Evolutionary conservation across 2,113 vertebrate genomes (phyloP).

Genomic region (Nothocercus julius): DNA sequence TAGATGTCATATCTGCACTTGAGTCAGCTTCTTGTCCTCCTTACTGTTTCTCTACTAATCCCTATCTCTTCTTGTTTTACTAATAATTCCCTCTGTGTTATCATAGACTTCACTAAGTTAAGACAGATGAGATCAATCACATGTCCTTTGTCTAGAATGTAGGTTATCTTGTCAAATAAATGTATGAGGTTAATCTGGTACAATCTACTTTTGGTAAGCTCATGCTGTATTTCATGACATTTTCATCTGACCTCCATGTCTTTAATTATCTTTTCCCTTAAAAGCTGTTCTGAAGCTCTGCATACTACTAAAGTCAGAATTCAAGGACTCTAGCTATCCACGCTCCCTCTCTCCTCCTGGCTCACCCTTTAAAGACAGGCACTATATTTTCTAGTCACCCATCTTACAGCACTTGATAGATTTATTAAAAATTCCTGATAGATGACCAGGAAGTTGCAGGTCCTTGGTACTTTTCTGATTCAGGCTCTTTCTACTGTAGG

Average conservation of each 20-base stretch:
- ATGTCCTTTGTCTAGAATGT: constrained; percentile 39
- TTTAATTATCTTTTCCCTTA: constrained; percentile 40
- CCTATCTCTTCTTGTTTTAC: constrained; percentile 10
- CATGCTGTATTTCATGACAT: constrained; percentile 19
- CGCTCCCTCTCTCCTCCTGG: not conserved
- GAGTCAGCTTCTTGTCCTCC: not conserved
- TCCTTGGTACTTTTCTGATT: not conserved
- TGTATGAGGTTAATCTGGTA: constrained; percentile 47
- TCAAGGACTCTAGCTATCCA: not conserved
- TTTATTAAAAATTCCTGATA: not conserved
- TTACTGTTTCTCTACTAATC: constrained; percentile 32
- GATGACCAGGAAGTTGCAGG: not conserved
- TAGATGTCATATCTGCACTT: not conserved
- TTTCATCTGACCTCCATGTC: constrained; percentile 32
- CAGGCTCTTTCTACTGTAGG: not conserved
- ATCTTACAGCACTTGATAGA: not conserved
- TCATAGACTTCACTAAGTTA: constrained; percentile 10
- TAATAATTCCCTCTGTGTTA: not conserved
- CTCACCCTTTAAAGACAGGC: not conserved
- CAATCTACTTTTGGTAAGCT: constrained; percentile 52
- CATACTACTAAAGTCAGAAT: constrained; percentile 13
- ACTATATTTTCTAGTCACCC: not conserved
- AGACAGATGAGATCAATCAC: constrained; percentile 42
- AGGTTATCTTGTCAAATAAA: constrained; percentile 57
- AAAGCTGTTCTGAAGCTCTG: constrained; percentile 26